These are phyloP conservation scores for Cephalopterus ornatus DNA, from an alignment of 2,113 vertebrate genomes.

Conservation along the genomic window DNA sequence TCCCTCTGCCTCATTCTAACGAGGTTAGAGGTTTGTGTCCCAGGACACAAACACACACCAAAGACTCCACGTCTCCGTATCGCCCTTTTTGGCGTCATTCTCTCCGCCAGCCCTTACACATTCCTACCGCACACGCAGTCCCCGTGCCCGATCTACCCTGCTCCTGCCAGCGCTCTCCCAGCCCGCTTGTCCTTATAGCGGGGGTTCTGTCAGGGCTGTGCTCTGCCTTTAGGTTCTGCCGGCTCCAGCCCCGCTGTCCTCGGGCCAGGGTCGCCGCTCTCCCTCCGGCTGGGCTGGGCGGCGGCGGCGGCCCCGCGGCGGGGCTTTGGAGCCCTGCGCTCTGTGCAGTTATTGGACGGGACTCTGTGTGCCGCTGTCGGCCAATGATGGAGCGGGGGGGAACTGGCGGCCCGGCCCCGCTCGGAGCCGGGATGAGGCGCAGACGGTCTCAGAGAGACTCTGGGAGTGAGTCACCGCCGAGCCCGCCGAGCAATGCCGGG, in stretches of 20 bases:
- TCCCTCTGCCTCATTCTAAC: background rate
- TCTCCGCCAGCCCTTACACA: background rate
- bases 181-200: background rate
- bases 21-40: background rate
- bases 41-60: no score
- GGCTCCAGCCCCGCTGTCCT: background rate
- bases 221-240: background rate
- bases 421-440: constrained; percentile 66
- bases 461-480: constrained; percentile 47
- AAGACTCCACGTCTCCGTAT: rapidly evolving
- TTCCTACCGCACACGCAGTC: background rate
- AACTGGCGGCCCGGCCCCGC: constrained; percentile 69
- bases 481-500: constrained; percentile 69
- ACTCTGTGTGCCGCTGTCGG: constrained; percentile 89
- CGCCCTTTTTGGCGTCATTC: background rate
- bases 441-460: constrained; percentile 30
- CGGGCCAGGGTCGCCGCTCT: background rate
- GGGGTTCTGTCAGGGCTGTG: background rate
- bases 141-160: background rate
- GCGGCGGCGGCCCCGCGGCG: background rate
- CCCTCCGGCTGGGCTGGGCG: background rate
- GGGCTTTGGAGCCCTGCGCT: constrained; percentile 12
- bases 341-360: constrained; percentile 78
- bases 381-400: constrained; percentile 74
- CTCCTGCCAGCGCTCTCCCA: background rate